Base-by-base conservation (phyloP, 2,888 invertebrate species). In the Pollenia labialis region DNA sequence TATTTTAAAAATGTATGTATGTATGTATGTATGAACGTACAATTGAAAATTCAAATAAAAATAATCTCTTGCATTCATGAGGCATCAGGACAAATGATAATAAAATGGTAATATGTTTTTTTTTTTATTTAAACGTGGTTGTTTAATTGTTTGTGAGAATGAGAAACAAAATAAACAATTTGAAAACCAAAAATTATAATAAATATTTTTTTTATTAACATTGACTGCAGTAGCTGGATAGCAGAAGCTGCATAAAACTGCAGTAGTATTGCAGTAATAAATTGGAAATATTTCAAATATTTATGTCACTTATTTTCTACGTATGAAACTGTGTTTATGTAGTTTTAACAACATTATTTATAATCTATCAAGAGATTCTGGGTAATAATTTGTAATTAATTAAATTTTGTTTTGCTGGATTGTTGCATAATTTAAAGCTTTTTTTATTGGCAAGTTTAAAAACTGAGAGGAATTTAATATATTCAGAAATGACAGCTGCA, bases 131-230 rank as follows among this genome's bases (percentile, higher is more conserved):
- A 16, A 44, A 75, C 10, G 50, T 56, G 71, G 46, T 23, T 40
- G 42, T 76, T 64, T 56, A 83, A 83, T 77, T 77, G 71, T 72
- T 71, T 72, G 46, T 23, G 46, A 56, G 44, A 23, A 42, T 56
- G 12, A 6, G 8, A 10, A 58, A 54, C n/a, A 74, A 56, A 23
- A 56, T 56, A 48, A 72, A 23, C 9, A 66, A 71, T 0, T 23
- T 18, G 3, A 12, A 71, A 44, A 56, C 52, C 50, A 32, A n/a
- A 71, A 23, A 66, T n/a, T 68, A 32, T 32, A 32, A 46, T 44
- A 18, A 46, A 46, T 64, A 64, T 64, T 46, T 12, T 2, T n/a
- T 8, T 58, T 58, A 9, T 58, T 32, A 0, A 32, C 32, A 32
- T 32, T 32, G 0, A 4, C 18, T 1, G 18, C 18, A 23, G 18